These are phyloP conservation scores for Axinella damicornis DNA, from an alignment of 37 sponge, comb jelly and placozoan genomes.

Conservation along the genomic window DNA sequence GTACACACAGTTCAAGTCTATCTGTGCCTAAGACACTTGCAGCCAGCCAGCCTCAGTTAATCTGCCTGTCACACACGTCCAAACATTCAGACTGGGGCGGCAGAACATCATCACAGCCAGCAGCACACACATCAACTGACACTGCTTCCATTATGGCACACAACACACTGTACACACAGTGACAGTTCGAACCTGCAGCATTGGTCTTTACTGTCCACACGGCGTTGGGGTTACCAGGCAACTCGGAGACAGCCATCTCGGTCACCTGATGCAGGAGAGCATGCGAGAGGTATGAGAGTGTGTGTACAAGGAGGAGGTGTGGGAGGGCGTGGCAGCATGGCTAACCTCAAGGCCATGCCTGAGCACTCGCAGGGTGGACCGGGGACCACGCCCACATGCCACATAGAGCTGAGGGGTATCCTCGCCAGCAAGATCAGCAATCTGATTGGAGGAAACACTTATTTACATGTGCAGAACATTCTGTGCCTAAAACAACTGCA, in stretches of 20 bases:
- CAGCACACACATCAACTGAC: too few species aligned
- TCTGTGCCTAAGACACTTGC: too few species aligned
- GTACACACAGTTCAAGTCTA: too few species aligned
- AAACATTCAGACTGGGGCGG: too few species aligned
- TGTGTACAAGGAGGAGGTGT: background rate
- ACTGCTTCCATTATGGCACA: too few species aligned
- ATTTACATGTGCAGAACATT: background rate
- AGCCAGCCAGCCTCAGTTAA: too few species aligned
- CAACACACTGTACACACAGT: constrained; percentile 22
- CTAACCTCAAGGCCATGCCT: constrained; percentile 94
- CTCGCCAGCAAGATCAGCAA: constrained; percentile 94
- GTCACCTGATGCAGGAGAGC: constrained; percentile 70
- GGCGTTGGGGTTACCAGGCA: constrained; percentile 98
- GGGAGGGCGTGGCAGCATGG: too few species aligned
- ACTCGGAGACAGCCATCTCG: constrained; percentile 99
- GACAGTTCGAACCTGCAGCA: constrained; percentile 49
- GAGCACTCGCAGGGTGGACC: constrained; percentile 95
- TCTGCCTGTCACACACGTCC: too few species aligned
- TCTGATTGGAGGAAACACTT: constrained; percentile 32
- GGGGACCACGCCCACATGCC: constrained; percentile 98
- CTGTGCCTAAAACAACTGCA: background rate
- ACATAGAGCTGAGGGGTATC: constrained; percentile 99
- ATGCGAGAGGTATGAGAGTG: background rate
- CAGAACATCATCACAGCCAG: too few species aligned
- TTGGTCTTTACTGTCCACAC: constrained; percentile 96